These are phyloP conservation scores for Mongoloraphidia duomilia DNA, from an alignment of 2,888 invertebrate species.

Conservation along the genomic window DNA sequence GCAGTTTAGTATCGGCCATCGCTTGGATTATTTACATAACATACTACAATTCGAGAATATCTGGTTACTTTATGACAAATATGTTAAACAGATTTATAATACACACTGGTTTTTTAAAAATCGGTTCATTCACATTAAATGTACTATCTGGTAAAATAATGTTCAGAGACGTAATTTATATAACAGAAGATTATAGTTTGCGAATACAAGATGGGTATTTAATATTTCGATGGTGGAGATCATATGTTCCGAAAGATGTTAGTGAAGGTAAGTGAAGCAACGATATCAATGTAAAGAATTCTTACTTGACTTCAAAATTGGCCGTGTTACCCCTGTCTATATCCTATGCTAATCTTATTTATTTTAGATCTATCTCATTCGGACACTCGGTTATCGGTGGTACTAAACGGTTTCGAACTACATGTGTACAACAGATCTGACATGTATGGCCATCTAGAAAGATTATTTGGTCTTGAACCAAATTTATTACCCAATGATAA, in stretches of 20 bases:
- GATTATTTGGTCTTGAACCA: conserved; percentile 71
- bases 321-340: not conserved
- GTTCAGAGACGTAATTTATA: conserved; percentile 91
- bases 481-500: conserved; percentile 51
- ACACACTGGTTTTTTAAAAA: conserved; percentile 74
- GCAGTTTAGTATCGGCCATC: conserved; percentile 69
- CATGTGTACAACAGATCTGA: conserved; percentile 90
- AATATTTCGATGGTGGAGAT: conserved; percentile 96
- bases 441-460: conserved; percentile 74
- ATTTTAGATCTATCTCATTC: conserved; percentile 83
- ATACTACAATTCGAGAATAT: conserved; percentile 85
- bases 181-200: conserved; percentile 84
- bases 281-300: not conserved
- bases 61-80: conserved; percentile 81
- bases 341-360: not conserved
- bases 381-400: conserved; percentile 78
- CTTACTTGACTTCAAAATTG: not conserved
- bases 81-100: conserved; percentile 77
- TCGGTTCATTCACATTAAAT: conserved; percentile 88
- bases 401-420: conserved; percentile 86
- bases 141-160: conserved; percentile 96
- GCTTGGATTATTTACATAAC: conserved; percentile 89
- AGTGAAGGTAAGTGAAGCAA: conserved; percentile 59
- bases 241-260: conserved; percentile 87
- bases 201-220: conserved; percentile 93